Percentiles rank a stretch among this genome's conserved stretches.
Evolutionary conservation across 2,113 vertebrate species (phyloP).

Genomic region (Amphiprion percula): DNA sequence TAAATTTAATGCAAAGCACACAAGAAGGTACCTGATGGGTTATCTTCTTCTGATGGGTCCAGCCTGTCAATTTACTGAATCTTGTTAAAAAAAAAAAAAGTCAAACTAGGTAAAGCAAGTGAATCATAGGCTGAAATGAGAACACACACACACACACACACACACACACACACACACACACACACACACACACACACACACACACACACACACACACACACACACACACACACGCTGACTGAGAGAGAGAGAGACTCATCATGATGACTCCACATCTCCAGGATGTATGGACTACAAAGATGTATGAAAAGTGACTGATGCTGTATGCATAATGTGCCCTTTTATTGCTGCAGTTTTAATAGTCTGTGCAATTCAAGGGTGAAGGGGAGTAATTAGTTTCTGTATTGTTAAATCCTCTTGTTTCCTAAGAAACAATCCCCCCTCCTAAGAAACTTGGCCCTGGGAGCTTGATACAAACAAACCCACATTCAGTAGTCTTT

Average conservation of each 20-base stretch:
- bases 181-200: not conserved
- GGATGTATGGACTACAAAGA: slow-evolving; percentile 49
- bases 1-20: not conserved
- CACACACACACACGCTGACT: too few relatives aligned
- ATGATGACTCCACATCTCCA: slow-evolving; percentile 58
- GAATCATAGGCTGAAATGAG: slow-evolving; percentile 10
- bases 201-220: too few relatives aligned
- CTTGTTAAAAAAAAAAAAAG: too few relatives aligned
- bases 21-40: not conserved
- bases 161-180: too few relatives aligned
- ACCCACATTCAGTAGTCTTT: slow-evolving; percentile 34
- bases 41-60: too few relatives aligned
- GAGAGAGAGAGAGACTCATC: slow-evolving; percentile 21
- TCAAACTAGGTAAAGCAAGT: slow-evolving; percentile 5
- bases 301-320: slow-evolving; percentile 55
- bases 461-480: slow-evolving; percentile 48
- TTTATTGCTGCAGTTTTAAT: slow-evolving; percentile 52
- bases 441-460: slow-evolving; percentile 23
- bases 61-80: too few relatives aligned
- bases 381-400: slow-evolving; percentile 63
- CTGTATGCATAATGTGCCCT: slow-evolving; percentile 46
- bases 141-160: not conserved
- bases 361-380: slow-evolving; percentile 50
- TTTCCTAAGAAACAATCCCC: slow-evolving; percentile 45
- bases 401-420: slow-evolving; percentile 58